Percentiles rank a stretch among this genome's conserved stretches.
Evolutionary conservation across 2,888 invertebrate genomes (phyloP).

Genomic region (Creontiades dilutus): DNA sequence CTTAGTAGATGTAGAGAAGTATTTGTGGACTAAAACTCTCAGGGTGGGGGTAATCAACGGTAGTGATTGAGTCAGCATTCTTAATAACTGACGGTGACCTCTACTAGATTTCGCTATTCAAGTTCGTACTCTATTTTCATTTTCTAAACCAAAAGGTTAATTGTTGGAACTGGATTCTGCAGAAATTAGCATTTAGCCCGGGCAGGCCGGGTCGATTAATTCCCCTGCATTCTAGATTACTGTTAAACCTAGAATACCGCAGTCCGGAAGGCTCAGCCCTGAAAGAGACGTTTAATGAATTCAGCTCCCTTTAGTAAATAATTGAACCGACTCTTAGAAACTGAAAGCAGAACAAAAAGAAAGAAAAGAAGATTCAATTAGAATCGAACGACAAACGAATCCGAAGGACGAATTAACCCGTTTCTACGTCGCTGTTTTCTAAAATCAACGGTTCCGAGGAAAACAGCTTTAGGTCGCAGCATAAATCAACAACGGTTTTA

Average conservation of each 20-base stretch:
- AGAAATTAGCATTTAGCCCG: constrained; percentile 14
- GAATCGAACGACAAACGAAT: background rate
- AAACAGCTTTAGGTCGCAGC: background rate
- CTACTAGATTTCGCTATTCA: no score
- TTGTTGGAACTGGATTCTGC: background rate
- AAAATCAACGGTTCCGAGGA: background rate
- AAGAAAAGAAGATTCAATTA: constrained; percentile 24
- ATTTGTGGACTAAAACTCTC: no score
- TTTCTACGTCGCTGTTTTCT: background rate
- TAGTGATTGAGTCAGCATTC: no score
- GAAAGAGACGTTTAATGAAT: background rate
- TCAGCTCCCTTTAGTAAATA: background rate
- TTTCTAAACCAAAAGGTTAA: no score
- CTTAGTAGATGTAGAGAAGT: no score
- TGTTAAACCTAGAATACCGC: background rate
- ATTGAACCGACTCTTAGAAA: background rate
- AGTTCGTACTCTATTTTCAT: no score
- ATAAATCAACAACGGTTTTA: constrained; percentile 25
- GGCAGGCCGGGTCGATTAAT: background rate
- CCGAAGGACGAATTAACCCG: background rate
- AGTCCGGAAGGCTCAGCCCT: constrained; percentile 4
- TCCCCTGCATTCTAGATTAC: constrained; percentile 16
- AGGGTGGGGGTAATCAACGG: no score
- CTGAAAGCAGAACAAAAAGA: background rate
- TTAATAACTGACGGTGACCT: no score